Percentiles rank a stretch among this genome's conserved stretches.
phyloP scores from a whole-genome alignment of 2,113 vertebrate species.

The Gnathonemus echidnorhynchus region DNA sequence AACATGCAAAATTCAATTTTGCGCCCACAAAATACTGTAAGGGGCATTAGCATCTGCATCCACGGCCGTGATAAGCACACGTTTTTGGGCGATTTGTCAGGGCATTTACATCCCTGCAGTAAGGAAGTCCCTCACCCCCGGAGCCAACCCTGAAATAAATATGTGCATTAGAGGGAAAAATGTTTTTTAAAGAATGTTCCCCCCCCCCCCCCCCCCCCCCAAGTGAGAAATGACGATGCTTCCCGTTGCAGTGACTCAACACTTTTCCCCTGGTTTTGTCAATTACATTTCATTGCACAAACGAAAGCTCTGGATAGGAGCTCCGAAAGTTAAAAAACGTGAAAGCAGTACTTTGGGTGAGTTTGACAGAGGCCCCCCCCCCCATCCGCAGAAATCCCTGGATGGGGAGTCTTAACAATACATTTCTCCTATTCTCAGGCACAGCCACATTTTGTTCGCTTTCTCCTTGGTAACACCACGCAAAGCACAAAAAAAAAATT shows the following conservation, averaged over 20 bases:
- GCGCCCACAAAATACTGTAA: slow-evolving; percentile 41
- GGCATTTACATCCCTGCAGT: slow-evolving; percentile 42
- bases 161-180: background rate
- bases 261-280: background rate
- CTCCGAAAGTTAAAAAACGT: background rate
- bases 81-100: slow-evolving; percentile 47
- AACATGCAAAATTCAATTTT: slow-evolving; percentile 75
- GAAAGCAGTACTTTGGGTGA: no score
- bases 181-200: background rate
- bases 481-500: background rate
- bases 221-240: background rate
- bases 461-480: background rate
- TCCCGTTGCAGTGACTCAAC: background rate
- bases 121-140: background rate
- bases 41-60: slow-evolving; percentile 26
- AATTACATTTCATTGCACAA: background rate
- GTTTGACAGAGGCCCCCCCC: background rate
- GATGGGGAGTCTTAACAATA: background rate
- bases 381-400: background rate
- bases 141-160: background rate
- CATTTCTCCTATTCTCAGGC: background rate
- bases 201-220: background rate
- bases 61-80: slow-evolving; percentile 42
- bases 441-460: background rate
- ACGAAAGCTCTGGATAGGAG: background rate